Base-by-base conservation (phyloP, 2,113 vertebrate genomes). In the Dissostichus mawsoni region DNA sequence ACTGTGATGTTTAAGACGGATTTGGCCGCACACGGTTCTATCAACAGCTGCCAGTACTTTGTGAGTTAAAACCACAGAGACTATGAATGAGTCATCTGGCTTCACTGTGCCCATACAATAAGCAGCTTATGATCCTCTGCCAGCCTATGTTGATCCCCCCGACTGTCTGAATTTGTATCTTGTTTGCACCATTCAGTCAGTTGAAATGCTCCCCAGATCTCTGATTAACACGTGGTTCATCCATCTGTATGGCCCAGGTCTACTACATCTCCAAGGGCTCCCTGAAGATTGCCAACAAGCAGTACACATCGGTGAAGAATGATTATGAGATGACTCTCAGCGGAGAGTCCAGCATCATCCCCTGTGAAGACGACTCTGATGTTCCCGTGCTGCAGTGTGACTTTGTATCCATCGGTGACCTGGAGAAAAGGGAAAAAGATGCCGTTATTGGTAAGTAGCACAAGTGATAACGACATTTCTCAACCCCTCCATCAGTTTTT, bases 281-380 rank as follows among this genome's bases (percentile, higher is more conserved):
- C 85, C 88, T 99, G 92, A 99, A 99, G 95, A 97, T 97, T 1
- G 98, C 98, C 91, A 99, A 99, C 94, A 99, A 99, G 95, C 97
- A 99, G 84, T 99, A 97, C 93, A 94, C 96, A 5, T 94, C 97
- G 5, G 94, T 99, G 90, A 99, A 98, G 93, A 99, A 99, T 5
- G 98, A 99, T 92, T 99, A 99, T 2, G 98, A 99, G 94, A 98
- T 99, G 95, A 97, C 97, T 2, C 95, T 99, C 78, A 96, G 94
- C 20, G 97, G 95, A 12, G 98, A 99, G 59, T 96, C 98, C 45
- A 92, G 93, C 2, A 89, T 99, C 85, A 88, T 97, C 76, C 98
- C 96, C 80, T 99, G 98, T 75, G 98, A 99, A 3, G 97, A 98
- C 87, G 93, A 78, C 68, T 82, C 85, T 18, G 96, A 98, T 5